phyloP scores from a whole-genome alignment of 2,797 vertebrate genomes.

The Bradypodion pumilum region DNA sequence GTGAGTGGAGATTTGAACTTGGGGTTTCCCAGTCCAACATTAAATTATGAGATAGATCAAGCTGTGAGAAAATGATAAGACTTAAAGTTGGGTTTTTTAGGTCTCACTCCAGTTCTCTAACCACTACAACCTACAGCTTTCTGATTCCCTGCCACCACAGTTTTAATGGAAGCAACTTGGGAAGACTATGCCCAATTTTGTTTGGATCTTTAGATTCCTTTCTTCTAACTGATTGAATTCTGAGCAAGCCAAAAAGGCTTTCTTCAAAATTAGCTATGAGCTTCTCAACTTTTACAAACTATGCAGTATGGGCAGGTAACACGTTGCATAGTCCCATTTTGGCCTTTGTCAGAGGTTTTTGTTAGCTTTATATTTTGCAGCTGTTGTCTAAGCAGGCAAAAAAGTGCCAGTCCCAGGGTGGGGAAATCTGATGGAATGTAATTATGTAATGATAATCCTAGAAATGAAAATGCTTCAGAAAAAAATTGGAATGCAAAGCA shows the following conservation, averaged over 20 bases:
- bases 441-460: constrained; percentile 77
- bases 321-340: constrained; percentile 43
- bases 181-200: not conserved
- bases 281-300: not conserved
- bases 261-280: not conserved
- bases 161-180: not conserved
- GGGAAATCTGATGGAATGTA: constrained; percentile 67
- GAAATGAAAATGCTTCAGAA: constrained; percentile 67
- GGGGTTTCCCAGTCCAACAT: no score
- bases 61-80: not conserved
- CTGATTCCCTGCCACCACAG: not conserved
- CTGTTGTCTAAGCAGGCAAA: constrained; percentile 69
- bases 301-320: constrained; percentile 23
- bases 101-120: no score
- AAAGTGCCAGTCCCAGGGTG: constrained; percentile 67
- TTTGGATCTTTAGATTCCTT: not conserved
- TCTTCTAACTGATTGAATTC: not conserved
- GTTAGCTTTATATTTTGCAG: constrained; percentile 74
- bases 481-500: constrained; percentile 69
- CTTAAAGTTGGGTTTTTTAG: no score
- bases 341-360: constrained; percentile 63
- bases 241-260: not conserved
- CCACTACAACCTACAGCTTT: not conserved
- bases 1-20: no score
- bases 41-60: no score